A percentile compares a stretch with the other conserved stretches of the same genome.
Evolutionary conservation across 2,113 vertebrate genomes (phyloP).

Genomic region (Leptobrachium leishanense): DNA sequence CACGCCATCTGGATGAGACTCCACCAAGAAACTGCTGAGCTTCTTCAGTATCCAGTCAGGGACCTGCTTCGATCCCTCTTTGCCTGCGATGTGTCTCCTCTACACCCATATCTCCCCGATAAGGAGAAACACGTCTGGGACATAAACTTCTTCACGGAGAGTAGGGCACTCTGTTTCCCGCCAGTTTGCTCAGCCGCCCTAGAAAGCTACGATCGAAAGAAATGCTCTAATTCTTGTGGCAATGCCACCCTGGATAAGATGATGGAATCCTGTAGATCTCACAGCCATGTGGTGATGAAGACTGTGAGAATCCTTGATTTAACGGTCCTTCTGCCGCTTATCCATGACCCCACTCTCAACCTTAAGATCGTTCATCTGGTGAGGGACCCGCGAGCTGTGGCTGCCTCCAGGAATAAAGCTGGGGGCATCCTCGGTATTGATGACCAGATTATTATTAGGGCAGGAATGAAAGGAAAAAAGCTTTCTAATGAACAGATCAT

Average conservation of each 20-base stretch:
- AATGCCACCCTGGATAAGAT: slow-evolving; percentile 64
- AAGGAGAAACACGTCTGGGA: slow-evolving; percentile 69
- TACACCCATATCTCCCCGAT: slow-evolving; percentile 75
- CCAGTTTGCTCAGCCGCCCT: slow-evolving; percentile 71
- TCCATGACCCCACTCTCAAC: slow-evolving; percentile 80
- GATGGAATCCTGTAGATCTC: slow-evolving; percentile 74
- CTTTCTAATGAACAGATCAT: slow-evolving; percentile 60
- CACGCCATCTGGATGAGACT: slow-evolving; percentile 52
- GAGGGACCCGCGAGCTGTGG: slow-evolving; percentile 85
- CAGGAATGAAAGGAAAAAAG: neutral
- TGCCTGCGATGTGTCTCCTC: slow-evolving; percentile 79
- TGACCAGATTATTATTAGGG: slow-evolving; percentile 67
- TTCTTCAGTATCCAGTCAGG: slow-evolving; percentile 78
- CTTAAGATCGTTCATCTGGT: slow-evolving; percentile 91
- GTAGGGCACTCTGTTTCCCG: slow-evolving; percentile 85
- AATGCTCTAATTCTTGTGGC: slow-evolving; percentile 67
- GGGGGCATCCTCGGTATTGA: slow-evolving; percentile 62
- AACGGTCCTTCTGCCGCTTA: slow-evolving; percentile 79
- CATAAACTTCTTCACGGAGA: slow-evolving; percentile 84
- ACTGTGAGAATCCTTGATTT: slow-evolving; percentile 87
- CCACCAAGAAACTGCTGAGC: neutral
- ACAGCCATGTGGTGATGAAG: slow-evolving; percentile 86
- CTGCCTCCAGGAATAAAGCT: slow-evolving; percentile 72
- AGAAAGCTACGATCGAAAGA: slow-evolving; percentile 63
- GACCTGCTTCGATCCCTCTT: slow-evolving; percentile 77